Evolutionary conservation across 2,113 vertebrate species (phyloP).

Genomic region (Prionailurus viverrinus): DNA sequence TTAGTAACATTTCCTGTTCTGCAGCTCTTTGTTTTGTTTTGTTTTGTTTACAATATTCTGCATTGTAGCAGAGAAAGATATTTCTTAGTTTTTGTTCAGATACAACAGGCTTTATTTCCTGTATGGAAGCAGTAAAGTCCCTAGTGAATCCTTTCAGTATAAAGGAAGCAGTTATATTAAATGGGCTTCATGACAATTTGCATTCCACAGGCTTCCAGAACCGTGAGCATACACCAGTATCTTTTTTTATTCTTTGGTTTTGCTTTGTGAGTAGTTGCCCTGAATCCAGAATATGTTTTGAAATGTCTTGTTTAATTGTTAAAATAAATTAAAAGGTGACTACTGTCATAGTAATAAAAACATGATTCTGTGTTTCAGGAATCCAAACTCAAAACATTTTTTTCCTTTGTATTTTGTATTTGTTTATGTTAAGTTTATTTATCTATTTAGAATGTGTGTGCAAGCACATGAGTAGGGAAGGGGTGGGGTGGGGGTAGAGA

Average conservation of each 20-base stretch:
- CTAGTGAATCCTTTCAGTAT: slow-evolving; percentile 79
- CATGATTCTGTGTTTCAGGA: slow-evolving; percentile 41
- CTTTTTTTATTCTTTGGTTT: slow-evolving; percentile 79
- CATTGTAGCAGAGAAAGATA: slow-evolving; percentile 69
- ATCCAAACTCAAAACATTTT: slow-evolving; percentile 51
- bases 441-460: too few relatives aligned
- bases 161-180: slow-evolving; percentile 84
- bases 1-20: slow-evolving; percentile 84
- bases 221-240: slow-evolving; percentile 64
- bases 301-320: slow-evolving; percentile 63
- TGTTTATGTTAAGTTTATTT: too few relatives aligned
- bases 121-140: slow-evolving; percentile 80
- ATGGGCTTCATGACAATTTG: slow-evolving; percentile 81
- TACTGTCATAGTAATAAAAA: slow-evolving; percentile 73
- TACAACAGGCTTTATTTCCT: slow-evolving; percentile 84
- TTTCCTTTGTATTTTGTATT: neutral
- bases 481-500: too few relatives aligned
- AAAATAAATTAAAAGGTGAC: slow-evolving; percentile 75
- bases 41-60: slow-evolving; percentile 58
- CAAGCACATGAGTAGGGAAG: too few relatives aligned
- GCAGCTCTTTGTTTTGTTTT: slow-evolving; percentile 65
- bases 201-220: slow-evolving; percentile 75
- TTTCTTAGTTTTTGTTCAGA: slow-evolving; percentile 76
- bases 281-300: slow-evolving; percentile 53
- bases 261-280: slow-evolving; percentile 62